Base-by-base conservation (phyloP, 2,113 vertebrate genomes). In the Andinoacara biseriatus region DNA sequence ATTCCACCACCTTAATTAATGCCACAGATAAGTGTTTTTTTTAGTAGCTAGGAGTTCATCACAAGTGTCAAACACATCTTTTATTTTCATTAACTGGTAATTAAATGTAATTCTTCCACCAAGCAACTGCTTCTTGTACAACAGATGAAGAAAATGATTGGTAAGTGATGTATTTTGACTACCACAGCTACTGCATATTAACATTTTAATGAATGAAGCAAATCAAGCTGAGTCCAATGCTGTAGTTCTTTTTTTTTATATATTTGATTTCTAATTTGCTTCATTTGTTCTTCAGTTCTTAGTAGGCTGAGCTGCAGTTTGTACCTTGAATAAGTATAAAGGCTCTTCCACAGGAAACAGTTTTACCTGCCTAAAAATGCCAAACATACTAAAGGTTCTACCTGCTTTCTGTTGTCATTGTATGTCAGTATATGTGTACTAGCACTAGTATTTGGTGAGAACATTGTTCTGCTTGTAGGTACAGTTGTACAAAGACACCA, bases 11-110 rank as follows among this genome's bases (percentile, higher is more conserved):
- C 10, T 65, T 83, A 84, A 86, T 82, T 91, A 81, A 62, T 75
- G 33, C 20, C 49, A 59, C 10, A 60, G 52, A 80, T 61, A 87
- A 60, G 43, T 77, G 29, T 14, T 58, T 72, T 75, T 72, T 81
- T 78, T 7, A 63, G 58, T 54, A 35, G 57, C 33, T 72, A 40
- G 67, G 29, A 76, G 29, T 78, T 82, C 33, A 84, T 33, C 33
- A 57, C 18, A 60, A 81, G 59, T 75, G 81, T 88, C 78, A 84
- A 79, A 76, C 60, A 75, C 46, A 74, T 65, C 35, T 62, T 81
- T 83, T 59, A 69, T 77, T 82, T 87, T 80, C 26, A 79, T 63
- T 58, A 86, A 31, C 69, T 67, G 20, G 33, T 80, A 74, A 84
- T 87, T 74, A 84, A 81, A 87, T 85, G 43, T 1, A 78, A 81